phyloP scores from a whole-genome alignment of 2,888 invertebrate species.

The Stramonita haemastoma region DNA sequence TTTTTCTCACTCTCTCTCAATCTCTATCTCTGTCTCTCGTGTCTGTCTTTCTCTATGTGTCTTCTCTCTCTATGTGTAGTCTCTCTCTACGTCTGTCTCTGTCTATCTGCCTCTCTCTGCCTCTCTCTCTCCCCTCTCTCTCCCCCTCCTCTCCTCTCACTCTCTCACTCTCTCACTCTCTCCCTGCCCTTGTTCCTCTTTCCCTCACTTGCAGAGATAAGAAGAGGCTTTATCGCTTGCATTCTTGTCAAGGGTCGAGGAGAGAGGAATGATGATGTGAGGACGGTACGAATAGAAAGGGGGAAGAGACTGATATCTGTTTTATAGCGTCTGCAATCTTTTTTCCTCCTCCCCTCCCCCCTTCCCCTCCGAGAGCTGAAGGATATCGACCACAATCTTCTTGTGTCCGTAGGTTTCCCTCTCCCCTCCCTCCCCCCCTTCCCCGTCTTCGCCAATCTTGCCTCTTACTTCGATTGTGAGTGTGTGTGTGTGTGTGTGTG shows the following conservation, averaged over 20 bases:
- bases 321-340: no score
- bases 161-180: background rate
- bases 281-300: background rate
- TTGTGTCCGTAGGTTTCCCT: no score
- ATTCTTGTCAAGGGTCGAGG: no score
- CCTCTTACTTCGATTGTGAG: background rate
- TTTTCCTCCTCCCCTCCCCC: no score
- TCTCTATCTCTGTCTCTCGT: background rate
- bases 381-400: no score
- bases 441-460: no score
- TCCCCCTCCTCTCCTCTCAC: background rate
- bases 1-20: background rate
- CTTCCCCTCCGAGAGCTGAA: no score
- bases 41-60: background rate
- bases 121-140: background rate
- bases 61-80: background rate
- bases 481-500: slow-evolving; percentile 22
- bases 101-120: background rate
- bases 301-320: background rate
- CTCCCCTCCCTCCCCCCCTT: no score
- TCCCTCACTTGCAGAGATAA: background rate
- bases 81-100: background rate
- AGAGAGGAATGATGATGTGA: background rate
- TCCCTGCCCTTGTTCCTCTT: background rate
- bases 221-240: background rate